phyloP scores from a whole-genome alignment of 2,797 vertebrate species.

The Pipistrellus pygmaeus region DNA sequence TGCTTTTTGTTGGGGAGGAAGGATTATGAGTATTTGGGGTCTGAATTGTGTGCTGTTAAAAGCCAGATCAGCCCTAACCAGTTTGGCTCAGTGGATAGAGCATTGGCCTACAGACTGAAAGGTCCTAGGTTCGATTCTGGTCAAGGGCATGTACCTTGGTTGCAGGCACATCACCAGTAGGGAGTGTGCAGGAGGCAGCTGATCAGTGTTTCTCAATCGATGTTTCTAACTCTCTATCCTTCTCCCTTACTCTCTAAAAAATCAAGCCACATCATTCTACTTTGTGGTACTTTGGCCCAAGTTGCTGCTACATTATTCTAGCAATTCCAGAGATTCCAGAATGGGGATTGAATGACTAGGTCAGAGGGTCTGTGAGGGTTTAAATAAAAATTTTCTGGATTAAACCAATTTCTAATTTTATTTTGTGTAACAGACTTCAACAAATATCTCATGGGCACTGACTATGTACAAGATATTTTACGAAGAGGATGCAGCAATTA shows the following conservation, averaged over 20 bases:
- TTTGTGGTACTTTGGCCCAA: neutral
- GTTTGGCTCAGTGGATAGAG: too few relatives aligned
- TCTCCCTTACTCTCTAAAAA: too few relatives aligned
- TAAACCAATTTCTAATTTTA: slow-evolving; percentile 17
- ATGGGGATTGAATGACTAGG: neutral
- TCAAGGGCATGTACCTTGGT: too few relatives aligned
- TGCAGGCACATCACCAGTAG: too few relatives aligned
- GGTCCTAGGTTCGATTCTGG: too few relatives aligned
- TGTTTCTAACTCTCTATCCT: too few relatives aligned
- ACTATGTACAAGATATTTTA: neutral
- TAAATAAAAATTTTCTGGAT: neutral
- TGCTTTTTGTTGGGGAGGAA: neutral
- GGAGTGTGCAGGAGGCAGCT: too few relatives aligned
- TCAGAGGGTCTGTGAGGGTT: neutral
- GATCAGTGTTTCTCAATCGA: too few relatives aligned
- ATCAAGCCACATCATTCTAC: neutral
- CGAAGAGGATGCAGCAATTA: neutral
- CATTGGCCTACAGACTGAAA: too few relatives aligned
- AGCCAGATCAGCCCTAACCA: neutral
- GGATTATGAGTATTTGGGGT: neutral
- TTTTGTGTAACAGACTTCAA: neutral
- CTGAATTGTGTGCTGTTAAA: neutral
- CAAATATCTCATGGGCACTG: neutral
- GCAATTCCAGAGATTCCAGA: neutral
- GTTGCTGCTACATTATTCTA: neutral